Base-by-base conservation (phyloP, 2,888 invertebrate species). In the Achlya flavicornis region DNA sequence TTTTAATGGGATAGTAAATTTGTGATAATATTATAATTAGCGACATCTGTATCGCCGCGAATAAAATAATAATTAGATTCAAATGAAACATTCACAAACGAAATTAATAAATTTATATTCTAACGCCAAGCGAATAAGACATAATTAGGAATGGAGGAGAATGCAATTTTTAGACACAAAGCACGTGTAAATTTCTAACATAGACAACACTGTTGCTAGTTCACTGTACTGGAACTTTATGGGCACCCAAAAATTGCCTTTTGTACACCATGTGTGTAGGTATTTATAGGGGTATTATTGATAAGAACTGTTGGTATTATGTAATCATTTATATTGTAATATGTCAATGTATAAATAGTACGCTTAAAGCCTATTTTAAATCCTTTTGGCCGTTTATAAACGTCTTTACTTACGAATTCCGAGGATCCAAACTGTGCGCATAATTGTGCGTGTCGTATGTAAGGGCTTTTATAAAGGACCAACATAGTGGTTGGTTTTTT, bases 251-350 rank as follows among this genome's bases (percentile, higher is more conserved):
- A 0, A 10, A 14, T n/a, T n/a, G 3, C 14, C 4, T 5, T 14
- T 4, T 4, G 6, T 14, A 7, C 3, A 16, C 16, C 35, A 6
- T 16, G 14, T 19, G 59, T 59, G 65, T 62, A 72, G 4, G 7
- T 72, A 77, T 74, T 66, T 63, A 65, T 66, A 63, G 65, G 76
- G 79, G 69, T 63, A 59, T 64, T 66, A 80, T 78, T 79, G 74
- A 81, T 80, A 83, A 77, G 71, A 81, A 75, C 71, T 70, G 64
- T 73, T 69, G 70, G 75, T 72, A 71, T 76, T 73, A 75, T 72
- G 73, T 73, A 77, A 82, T 78, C 63, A 71, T 65, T 78, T 83
- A 83, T 86, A 86, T 85, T 86, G 76, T 70, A 83, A 84, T 83
- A 53, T 53, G 83, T 84, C 84, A 86, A 84, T 76, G 68, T 79